Evolutionary conservation across 1,140 invertebrate genomes (phyloP), one percentile per base, ranked within the genome.

Genomic region (Augochlora pura): DNA sequence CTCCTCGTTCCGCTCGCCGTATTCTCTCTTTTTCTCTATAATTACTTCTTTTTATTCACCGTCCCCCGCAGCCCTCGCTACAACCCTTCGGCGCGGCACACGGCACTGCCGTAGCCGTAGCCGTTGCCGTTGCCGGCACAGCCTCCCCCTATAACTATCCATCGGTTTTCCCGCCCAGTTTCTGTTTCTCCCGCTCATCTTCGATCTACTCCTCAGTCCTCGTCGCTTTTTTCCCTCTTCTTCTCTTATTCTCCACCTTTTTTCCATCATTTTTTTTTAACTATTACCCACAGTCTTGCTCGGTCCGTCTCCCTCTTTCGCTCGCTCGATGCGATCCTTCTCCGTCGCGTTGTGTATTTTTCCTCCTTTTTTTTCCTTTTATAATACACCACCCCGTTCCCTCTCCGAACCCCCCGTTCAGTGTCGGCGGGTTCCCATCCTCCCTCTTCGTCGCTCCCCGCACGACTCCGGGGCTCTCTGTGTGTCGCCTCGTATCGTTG

Each of bases 401-500:
- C 62, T 25, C 52, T 1, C 52, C n/a, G 9, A 32, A 25, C 27
- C 59, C 27, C 59, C 52, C 16, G 18, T 66, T 79, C 71, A 57
- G 59, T 72, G 63, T 62, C 84, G 63, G 68, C 67, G 66, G 59
- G 77, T 80, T 67, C 46, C 78, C 62, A 57, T 57, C 66, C 66
- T 69, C 72, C 16, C 52, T 77, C 66, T 74, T 66, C 64, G 83
- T 78, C 74, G 32, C 69, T 68, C 60, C 54, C 46, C 39, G 67
- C 62, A n/a, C 25, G 57, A 25, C 52, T 62, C 27, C n/a, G 0
- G 4, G 7, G 49, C 54, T n/a, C 32, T 3, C 25, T 74, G 66
- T 46, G 65, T 83, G 70, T 82, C 73, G 80, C 70, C 72, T 21
- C 21, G 81, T 86, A 87, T 88, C 83, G 81, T 52, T 87, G 82